phyloP scores from a whole-genome alignment of 64 coral and sea anemone genomes.

The Actinia tenebrosa region DNA sequence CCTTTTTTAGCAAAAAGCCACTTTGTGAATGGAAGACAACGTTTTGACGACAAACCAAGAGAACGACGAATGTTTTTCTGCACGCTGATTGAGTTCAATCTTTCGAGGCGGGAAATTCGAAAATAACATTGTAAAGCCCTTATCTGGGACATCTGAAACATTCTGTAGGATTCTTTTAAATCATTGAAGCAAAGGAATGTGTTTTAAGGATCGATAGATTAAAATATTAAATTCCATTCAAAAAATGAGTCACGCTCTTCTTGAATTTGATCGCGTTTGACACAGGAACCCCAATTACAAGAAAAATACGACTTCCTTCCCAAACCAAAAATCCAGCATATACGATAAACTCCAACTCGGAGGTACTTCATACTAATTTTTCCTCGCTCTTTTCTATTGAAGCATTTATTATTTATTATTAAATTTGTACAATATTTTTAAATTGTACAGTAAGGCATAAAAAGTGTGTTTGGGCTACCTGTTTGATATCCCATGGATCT shows the following conservation, averaged over 20 bases:
- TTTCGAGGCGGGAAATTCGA: constrained; percentile 27
- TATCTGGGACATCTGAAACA: background rate
- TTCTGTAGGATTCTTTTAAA: background rate
- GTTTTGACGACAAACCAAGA: background rate
- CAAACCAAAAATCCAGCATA: too few species aligned
- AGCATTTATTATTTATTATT: background rate
- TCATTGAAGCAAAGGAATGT: background rate
- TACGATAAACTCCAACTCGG: too few species aligned
- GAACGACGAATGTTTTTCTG: background rate
- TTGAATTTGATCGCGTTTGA: background rate
- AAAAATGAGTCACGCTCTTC: background rate
- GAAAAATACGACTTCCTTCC: background rate
- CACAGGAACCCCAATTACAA: background rate
- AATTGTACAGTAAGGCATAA: background rate
- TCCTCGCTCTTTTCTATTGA: too few species aligned
- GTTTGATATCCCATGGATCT: background rate
- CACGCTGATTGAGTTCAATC: background rate
- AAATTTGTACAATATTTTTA: background rate
- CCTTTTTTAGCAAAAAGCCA: constrained; percentile 35
- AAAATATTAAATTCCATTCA: background rate
- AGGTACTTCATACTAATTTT: too few species aligned
- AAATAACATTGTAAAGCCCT: background rate
- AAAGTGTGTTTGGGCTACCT: background rate
- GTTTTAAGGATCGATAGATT: background rate
- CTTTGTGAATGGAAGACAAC: background rate